A percentile compares a stretch with the other conserved stretches of the same genome.
phyloP scores from a whole-genome alignment of 2,888 invertebrate species.

The Mesopsocus fuscifrons region DNA sequence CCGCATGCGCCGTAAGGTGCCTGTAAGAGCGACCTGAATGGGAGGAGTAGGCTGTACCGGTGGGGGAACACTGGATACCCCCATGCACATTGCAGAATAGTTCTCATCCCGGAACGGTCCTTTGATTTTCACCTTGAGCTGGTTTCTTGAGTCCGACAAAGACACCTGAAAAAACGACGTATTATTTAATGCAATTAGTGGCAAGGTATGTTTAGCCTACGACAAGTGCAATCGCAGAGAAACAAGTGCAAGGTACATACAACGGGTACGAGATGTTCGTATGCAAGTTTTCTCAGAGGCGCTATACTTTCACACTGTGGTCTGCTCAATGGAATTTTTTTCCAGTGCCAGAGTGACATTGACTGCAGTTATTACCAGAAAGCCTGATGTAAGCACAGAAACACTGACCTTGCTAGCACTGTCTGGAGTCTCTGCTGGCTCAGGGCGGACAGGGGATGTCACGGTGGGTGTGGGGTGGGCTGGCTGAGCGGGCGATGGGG shows the following conservation, averaged over 20 bases:
- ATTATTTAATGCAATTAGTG: not conserved
- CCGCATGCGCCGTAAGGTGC: slow-evolving; percentile 62
- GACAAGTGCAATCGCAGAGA: too few species aligned
- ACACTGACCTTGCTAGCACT: not conserved
- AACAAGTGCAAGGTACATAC: slow-evolving; percentile 30
- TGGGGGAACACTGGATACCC: slow-evolving; percentile 33
- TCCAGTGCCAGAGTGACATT: too few species aligned
- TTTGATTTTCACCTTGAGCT: slow-evolving; percentile 78
- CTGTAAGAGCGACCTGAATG: slow-evolving; percentile 16
- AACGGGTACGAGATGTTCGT: too few species aligned
- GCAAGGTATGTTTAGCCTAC: slow-evolving; percentile 33
- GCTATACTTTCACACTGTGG: too few species aligned
- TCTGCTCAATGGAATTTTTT: too few species aligned
- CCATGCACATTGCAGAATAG: slow-evolving; percentile 38
- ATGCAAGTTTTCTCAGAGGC: too few species aligned
- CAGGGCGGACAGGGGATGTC: slow-evolving; percentile 15
- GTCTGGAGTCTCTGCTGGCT: slow-evolving; percentile 2
- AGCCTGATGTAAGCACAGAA: too few species aligned
- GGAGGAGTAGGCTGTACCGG: slow-evolving; percentile 22
- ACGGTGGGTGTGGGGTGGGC: slow-evolving; percentile 23
- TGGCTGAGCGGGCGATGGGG: slow-evolving; percentile 23
- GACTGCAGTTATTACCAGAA: too few species aligned
- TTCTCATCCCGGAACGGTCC: slow-evolving; percentile 67
- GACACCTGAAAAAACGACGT: slow-evolving; percentile 29
- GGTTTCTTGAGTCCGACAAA: slow-evolving; percentile 62